Conservation (phyloP, 2,888 invertebrate genomes). For the Teleogryllus oceanicus region DNA sequence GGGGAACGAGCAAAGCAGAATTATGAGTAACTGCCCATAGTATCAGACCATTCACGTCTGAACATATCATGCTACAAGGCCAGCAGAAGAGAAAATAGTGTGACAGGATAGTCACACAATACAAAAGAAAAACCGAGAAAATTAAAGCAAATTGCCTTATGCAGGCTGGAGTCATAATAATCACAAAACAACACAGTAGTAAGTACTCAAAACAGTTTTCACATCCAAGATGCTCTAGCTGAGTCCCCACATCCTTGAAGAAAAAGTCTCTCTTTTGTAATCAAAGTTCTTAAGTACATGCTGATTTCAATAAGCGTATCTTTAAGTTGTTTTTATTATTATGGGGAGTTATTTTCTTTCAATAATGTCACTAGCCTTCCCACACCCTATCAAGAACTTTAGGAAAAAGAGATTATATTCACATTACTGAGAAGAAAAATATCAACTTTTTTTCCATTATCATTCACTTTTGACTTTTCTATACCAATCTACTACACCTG, state of each 20-base stretch:
- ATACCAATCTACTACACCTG: not conserved
- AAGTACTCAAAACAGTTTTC: not conserved
- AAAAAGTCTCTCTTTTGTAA: not conserved
- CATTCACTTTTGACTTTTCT: not conserved
- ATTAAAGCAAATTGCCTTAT: no score
- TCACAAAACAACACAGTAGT: not conserved
- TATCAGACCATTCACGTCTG: not conserved
- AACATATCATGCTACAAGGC: no score
- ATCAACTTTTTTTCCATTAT: not conserved
- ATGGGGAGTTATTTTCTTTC: conserved; percentile 8
- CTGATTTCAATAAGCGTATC: conserved; percentile 10
- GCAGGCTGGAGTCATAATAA: no score
- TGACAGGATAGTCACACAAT: no score
- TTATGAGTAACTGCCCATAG: not conserved
- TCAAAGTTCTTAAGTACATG: not conserved
- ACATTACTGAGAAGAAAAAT: conserved; percentile 2
- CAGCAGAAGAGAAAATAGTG: no score
- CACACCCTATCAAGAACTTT: not conserved
- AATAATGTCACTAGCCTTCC: conserved; percentile 10
- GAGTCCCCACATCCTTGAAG: conserved; percentile 9
- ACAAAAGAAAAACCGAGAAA: no score
- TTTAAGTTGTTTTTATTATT: not conserved
- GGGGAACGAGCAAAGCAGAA: not conserved
- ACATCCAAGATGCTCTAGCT: not conserved
- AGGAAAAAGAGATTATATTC: conserved; percentile 18